Percentiles rank a stretch among this genome's conserved stretches.
phyloP scores from a whole-genome alignment of 2,113 vertebrate genomes.

The Hirundichthys speculiger region DNA sequence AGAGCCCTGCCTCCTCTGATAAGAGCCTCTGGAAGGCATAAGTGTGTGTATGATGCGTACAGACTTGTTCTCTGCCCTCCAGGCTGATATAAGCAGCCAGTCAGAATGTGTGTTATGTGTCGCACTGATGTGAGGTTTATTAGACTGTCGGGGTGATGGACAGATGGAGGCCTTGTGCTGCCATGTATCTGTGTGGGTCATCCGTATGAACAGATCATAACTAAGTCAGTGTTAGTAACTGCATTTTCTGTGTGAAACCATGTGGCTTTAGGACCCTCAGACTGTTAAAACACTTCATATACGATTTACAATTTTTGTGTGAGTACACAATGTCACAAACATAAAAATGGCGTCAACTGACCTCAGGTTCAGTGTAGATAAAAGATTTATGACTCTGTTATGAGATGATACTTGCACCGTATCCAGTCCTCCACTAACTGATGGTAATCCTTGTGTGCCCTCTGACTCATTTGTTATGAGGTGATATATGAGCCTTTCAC shows the following conservation, averaged over 20 bases:
- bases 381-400: constrained; percentile 25
- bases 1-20: constrained; percentile 24
- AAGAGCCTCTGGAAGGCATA: constrained; percentile 23
- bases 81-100: constrained; percentile 67
- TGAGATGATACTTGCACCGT: constrained; percentile 19
- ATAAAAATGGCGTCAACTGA: background rate
- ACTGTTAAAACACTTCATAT: background rate
- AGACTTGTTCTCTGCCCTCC: constrained; percentile 25
- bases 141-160: constrained; percentile 70
- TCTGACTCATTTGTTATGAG: background rate
- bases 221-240: too few relatives aligned
- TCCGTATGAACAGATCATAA: background rate
- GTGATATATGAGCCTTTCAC: constrained; percentile 17
- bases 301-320: background rate
- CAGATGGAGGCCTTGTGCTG: background rate
- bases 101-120: constrained; percentile 75
- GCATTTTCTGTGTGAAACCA: too few relatives aligned
- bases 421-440: background rate
- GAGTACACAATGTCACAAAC: too few relatives aligned
- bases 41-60: constrained; percentile 9
- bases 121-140: constrained; percentile 69
- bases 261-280: too few relatives aligned
- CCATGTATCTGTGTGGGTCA: constrained; percentile 9
- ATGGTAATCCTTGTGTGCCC: background rate
- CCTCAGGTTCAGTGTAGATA: background rate